Conservation (phyloP, 2,888 invertebrate genomes). For the Flexamia atlantica region DNA sequence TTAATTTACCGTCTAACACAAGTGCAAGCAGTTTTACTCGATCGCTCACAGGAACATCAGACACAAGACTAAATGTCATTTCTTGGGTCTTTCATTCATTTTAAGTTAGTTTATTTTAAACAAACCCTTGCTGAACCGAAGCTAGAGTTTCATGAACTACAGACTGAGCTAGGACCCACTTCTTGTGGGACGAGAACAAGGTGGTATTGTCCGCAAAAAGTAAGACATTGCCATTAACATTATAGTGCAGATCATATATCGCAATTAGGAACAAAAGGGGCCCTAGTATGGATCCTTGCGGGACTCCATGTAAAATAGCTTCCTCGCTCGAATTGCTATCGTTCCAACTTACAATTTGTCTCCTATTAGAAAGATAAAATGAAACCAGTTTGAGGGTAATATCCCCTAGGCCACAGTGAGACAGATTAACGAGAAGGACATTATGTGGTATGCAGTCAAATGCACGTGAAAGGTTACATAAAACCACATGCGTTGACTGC, state of each 20-base stretch:
- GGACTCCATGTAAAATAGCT: conserved; percentile 15
- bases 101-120: too few relatives aligned
- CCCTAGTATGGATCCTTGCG: conserved; percentile 15
- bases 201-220: conserved; percentile 50
- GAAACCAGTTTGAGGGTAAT: background rate
- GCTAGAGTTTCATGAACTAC: background rate
- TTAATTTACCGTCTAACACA: too few relatives aligned
- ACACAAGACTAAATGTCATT: too few relatives aligned
- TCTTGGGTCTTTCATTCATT: too few relatives aligned
- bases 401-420: conserved; percentile 9
- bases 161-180: background rate
- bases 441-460: conserved; percentile 30
- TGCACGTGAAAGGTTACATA: conserved; percentile 35
- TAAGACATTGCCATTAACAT: background rate
- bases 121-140: background rate
- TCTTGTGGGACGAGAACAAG: conserved; percentile 8
- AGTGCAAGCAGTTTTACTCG: too few relatives aligned
- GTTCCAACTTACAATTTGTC: conserved; percentile 15
- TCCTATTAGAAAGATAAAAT: conserved; percentile 5
- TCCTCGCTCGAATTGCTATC: background rate
- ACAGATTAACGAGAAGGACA: background rate
- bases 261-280: conserved; percentile 14
- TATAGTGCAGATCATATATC: conserved; percentile 8
- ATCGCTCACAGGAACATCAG: too few relatives aligned
- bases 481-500: background rate